Base-by-base conservation (phyloP, 2,113 vertebrate species). In the Polyodon spathula region DNA sequence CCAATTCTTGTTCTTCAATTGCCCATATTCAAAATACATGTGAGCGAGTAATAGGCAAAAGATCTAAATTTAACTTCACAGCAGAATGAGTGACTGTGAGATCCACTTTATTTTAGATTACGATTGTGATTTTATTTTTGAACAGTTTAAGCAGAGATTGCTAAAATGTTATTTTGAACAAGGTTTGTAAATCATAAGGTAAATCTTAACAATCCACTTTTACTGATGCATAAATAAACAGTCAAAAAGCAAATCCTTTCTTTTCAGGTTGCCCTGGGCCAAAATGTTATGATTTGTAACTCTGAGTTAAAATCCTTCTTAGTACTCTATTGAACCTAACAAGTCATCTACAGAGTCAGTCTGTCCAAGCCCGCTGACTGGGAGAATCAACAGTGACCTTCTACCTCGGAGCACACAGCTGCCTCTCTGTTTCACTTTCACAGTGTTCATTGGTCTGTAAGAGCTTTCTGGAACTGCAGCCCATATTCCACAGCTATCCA, bases 1-100 rank as follows among this genome's bases (percentile, higher is more conserved):
- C 63, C 37, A 61, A 66, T 60, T 40, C 68, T 53, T 37, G 40
- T 60, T 57, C 39, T 51, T 56, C 57, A 63, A 66, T 71, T 39
- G 55, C 63, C 61, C 66, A 56, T 8, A 38, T 59, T 70, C 62
- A 61, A 64, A 40, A 55, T 72, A 74, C 73, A 60, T 58, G 67
- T 5, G 62, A 58, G 62, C 63, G 66, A 73, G 68, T 67, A 69
- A 71, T 62, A 8, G 43, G 54, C 27, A 40, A 58, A 37, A 66
- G 43, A 63, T 63, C 48, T 56, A 64, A 53, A 66, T 60, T 64
- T 56, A 67, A 70, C 56, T 52, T 58, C 51, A 43, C 37, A 62
- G 53, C 46, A 54, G 37, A 51, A 56, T 12, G 63, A 68, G 56
- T 72, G 68, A 58, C 16, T 60, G 58, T 58, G 54, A 44, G 61